These are phyloP conservation scores for Bos javanicus DNA, from an alignment of 2,113 vertebrate genomes.

Conservation along the genomic window DNA sequence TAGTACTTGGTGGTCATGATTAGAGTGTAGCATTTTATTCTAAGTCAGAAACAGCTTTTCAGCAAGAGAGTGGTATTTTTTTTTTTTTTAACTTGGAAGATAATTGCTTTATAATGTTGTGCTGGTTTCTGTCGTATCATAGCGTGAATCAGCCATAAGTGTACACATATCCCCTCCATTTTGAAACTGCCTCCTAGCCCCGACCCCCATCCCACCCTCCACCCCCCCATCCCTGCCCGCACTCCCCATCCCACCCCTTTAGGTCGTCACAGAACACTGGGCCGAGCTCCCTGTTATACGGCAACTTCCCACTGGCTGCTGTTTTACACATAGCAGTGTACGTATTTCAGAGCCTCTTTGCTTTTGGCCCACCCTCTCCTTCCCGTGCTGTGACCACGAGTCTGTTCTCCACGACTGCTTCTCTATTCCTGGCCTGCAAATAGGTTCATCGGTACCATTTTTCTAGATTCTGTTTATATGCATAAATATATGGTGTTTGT, in stretches of 20 bases:
- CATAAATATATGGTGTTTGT: background rate
- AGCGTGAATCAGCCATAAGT: background rate
- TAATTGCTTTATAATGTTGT: background rate
- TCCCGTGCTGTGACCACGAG: background rate
- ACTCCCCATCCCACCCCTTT: background rate
- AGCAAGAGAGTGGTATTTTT: background rate
- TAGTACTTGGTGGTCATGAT: background rate
- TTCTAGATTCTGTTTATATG: background rate
- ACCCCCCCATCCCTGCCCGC: too few relatives aligned
- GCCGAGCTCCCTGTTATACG: background rate
- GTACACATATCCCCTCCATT: background rate
- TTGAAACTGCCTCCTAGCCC: background rate
- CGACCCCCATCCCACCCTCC: background rate
- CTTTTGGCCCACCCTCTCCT: background rate
- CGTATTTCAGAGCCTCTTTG: background rate
- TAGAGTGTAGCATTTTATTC: background rate
- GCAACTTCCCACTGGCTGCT: background rate
- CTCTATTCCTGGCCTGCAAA: background rate
- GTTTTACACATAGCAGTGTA: background rate
- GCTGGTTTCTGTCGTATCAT: background rate
- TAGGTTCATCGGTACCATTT: background rate
- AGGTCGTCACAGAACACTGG: background rate
- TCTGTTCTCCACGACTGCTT: background rate
- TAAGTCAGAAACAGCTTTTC: background rate
- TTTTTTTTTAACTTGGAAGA: background rate